Evolutionary conservation across 2,797 vertebrate genomes (phyloP).

Genomic region (Hozukius guyotensis): DNA sequence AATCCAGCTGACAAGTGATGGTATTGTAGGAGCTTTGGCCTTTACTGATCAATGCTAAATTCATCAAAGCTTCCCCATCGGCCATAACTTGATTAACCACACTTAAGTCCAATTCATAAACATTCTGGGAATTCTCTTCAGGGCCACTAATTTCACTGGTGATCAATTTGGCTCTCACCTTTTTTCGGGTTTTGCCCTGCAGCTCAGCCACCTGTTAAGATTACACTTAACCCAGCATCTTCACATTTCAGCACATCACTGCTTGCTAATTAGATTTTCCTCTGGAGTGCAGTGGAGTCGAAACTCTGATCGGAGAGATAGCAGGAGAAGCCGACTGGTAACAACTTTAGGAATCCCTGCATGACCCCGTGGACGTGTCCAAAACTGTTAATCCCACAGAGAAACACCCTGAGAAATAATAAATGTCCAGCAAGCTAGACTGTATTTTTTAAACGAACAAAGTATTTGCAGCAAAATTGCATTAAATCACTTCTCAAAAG

Average conservation of each 20-base stretch:
- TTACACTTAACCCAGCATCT: slow-evolving; percentile 40
- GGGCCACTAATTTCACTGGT: slow-evolving; percentile 37
- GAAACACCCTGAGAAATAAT: slow-evolving; percentile 12
- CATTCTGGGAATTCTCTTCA: slow-evolving; percentile 47
- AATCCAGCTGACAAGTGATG: slow-evolving; percentile 45
- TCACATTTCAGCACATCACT: slow-evolving; percentile 57
- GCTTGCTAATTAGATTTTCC: slow-evolving; percentile 66
- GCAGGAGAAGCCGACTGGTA: slow-evolving; percentile 13
- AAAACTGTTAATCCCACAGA: slow-evolving; percentile 5
- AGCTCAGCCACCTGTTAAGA: slow-evolving; percentile 61
- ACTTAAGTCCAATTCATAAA: slow-evolving; percentile 65
- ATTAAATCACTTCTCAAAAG: not conserved
- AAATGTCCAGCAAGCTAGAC: not conserved
- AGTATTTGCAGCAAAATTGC: not conserved
- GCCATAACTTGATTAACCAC: slow-evolving; percentile 62
- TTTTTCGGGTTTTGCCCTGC: slow-evolving; percentile 32
- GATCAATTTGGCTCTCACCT: slow-evolving; percentile 62
- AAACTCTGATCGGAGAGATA: slow-evolving; percentile 40
- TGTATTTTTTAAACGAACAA: not conserved
- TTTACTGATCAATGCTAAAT: slow-evolving; percentile 65
- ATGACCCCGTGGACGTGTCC: slow-evolving; percentile 7
- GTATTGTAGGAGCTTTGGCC: slow-evolving; percentile 28
- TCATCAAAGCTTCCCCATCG: slow-evolving; percentile 48
- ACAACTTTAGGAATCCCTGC: slow-evolving; percentile 18
- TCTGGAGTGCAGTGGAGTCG: slow-evolving; percentile 22